Percentiles rank a stretch among this genome's conserved stretches.
Conservation (phyloP, 2,113 vertebrate genomes). For the Oncorhynchus kisutch region DNA sequence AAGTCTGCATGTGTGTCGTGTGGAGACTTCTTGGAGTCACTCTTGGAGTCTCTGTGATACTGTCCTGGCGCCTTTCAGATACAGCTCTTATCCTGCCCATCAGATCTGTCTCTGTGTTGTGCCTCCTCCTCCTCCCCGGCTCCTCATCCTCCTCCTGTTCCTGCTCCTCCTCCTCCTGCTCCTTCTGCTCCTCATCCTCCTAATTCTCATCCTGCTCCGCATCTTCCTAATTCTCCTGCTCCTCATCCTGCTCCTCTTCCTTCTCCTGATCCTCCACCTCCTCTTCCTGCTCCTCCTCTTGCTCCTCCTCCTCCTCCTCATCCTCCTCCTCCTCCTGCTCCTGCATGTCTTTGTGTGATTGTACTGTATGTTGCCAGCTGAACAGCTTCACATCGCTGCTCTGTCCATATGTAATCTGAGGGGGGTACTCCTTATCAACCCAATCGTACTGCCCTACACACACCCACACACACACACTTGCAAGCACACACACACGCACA, state of each 20-base stretch:
- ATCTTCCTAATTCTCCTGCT: too few relatives aligned
- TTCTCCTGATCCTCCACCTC: too few relatives aligned
- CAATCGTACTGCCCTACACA: conserved; percentile 37
- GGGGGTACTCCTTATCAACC: conserved; percentile 39
- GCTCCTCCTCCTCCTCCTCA: too few relatives aligned
- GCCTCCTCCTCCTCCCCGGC: conserved; percentile 9
- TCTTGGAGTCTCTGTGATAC: conserved; percentile 60
- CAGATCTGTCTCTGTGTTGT: conserved; percentile 68
- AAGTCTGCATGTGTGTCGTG: neutral
- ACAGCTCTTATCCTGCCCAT: conserved; percentile 76
- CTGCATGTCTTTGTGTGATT: conserved; percentile 60
- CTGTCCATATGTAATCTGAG: conserved; percentile 70
- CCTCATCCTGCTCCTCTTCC: too few relatives aligned
- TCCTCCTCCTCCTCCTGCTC: conserved; percentile 41
- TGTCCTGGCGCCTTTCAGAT: conserved; percentile 76
- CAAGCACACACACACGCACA: neutral
- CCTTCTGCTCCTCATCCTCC: too few relatives aligned
- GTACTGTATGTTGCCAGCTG: conserved; percentile 46
- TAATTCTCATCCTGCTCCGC: too few relatives aligned
- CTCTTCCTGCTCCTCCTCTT: too few relatives aligned
- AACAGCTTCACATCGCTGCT: conserved; percentile 44
- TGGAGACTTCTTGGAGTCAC: neutral
- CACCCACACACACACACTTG: too few relatives aligned
- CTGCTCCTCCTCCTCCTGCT: too few relatives aligned
- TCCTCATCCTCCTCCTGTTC: too few relatives aligned